These are phyloP conservation scores for Esperia sulphurella DNA, from an alignment of 2,888 invertebrate species.

Conservation along the genomic window DNA sequence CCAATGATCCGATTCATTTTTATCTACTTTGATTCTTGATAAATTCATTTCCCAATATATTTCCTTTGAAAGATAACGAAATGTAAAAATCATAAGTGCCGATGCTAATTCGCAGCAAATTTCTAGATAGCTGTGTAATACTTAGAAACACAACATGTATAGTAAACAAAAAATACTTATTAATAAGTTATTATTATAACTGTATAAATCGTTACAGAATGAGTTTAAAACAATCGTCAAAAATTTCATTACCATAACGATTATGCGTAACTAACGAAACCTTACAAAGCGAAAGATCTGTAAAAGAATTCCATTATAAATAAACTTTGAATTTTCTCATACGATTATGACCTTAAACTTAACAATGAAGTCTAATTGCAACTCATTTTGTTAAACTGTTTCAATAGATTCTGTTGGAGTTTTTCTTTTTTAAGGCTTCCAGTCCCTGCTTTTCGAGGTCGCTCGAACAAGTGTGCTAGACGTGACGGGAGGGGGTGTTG, in stretches of 20 bases:
- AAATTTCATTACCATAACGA: not conserved
- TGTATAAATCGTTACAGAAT: too few species aligned
- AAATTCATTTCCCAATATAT: too few species aligned
- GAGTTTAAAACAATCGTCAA: too few species aligned
- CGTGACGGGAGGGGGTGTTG: constrained; percentile 33
- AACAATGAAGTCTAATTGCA: constrained; percentile 24
- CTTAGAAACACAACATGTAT: too few species aligned
- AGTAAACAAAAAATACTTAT: too few species aligned
- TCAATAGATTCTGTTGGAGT: constrained; percentile 17
- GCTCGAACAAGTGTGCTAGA: constrained; percentile 55
- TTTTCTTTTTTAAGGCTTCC: constrained; percentile 22
- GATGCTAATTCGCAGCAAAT: too few species aligned
- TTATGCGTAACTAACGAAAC: constrained; percentile 1
- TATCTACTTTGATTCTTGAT: too few species aligned
- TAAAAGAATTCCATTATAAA: not conserved
- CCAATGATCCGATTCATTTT: too few species aligned
- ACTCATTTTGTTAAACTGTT: constrained; percentile 22
- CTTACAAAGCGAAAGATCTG: not conserved
- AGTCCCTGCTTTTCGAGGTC: constrained; percentile 63
- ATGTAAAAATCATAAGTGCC: too few species aligned
- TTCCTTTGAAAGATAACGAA: too few species aligned
- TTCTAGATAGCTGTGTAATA: too few species aligned
- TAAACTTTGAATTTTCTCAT: not conserved
- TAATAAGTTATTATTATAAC: too few species aligned
- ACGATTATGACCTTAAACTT: constrained; percentile 8